Percentiles rank a stretch among this genome's conserved stretches.
Evolutionary conservation across 2,888 invertebrate species (phyloP).

Genomic region (Ischnura elegans): DNA sequence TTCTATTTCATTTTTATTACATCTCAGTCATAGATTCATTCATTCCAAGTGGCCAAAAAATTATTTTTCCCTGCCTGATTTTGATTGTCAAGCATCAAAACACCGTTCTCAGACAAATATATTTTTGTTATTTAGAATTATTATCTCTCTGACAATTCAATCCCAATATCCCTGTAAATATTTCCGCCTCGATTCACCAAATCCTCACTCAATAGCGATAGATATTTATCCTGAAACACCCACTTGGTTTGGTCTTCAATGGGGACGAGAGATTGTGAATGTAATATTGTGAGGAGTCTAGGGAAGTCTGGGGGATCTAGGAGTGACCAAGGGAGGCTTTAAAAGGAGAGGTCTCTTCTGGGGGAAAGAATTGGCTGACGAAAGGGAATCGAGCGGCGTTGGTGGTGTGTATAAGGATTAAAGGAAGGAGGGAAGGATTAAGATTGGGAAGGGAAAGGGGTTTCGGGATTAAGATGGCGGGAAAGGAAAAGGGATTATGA

Average conservation of each 20-base stretch:
- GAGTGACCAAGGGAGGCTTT: neutral
- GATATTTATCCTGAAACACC: too few relatives aligned
- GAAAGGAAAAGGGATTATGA: slow-evolving; percentile 44
- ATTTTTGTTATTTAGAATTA: too few relatives aligned
- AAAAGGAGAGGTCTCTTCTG: neutral
- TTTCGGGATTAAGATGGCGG: neutral
- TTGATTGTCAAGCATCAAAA: too few relatives aligned
- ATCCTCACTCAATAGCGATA: too few relatives aligned
- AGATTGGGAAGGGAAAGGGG: neutral
- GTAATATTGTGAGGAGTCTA: neutral
- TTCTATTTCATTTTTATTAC: too few relatives aligned
- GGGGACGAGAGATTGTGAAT: neutral
- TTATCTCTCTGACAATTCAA: too few relatives aligned
- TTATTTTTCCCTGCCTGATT: too few relatives aligned
- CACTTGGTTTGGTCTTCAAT: neutral
- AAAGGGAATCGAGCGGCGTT: slow-evolving; percentile 29
- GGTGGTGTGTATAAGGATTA: neutral
- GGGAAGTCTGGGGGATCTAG: neutral
- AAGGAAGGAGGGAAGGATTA: neutral
- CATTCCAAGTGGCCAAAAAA: too few relatives aligned
- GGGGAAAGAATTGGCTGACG: slow-evolving; percentile 33
- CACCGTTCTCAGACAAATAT: too few relatives aligned
- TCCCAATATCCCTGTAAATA: too few relatives aligned
- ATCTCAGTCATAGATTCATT: too few relatives aligned
- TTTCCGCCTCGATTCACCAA: too few relatives aligned